Percentiles rank a stretch among this genome's conserved stretches.
Conservation (phyloP, 1,140 invertebrate genomes). For the Lysiphlebus fabarum region DNA sequence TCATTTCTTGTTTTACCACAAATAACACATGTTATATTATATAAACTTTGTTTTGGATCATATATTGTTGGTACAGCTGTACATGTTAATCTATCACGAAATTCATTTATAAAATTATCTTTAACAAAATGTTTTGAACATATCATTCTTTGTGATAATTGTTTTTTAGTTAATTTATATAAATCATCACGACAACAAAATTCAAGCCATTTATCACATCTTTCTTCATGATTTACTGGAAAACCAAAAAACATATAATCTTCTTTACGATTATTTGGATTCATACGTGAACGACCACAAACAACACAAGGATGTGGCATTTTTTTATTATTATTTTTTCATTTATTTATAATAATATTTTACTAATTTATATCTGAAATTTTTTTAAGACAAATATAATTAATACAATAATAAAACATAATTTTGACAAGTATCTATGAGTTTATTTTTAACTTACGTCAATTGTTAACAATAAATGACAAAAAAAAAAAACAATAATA, state of each 20-base stretch:
- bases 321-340: conserved; percentile 22
- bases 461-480: too few relatives aligned
- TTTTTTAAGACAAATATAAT: too few relatives aligned
- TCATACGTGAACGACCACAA: conserved; percentile 53
- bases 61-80: conserved; percentile 49
- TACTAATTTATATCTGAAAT: too few relatives aligned
- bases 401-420: too few relatives aligned
- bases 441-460: too few relatives aligned
- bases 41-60: conserved; percentile 51
- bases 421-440: too few relatives aligned
- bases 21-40: conserved; percentile 51
- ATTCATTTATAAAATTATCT: conserved; percentile 49
- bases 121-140: conserved; percentile 51
- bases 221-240: conserved; percentile 48
- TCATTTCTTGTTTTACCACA: conserved; percentile 44
- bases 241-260: conserved; percentile 54
- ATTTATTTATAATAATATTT: too few relatives aligned
- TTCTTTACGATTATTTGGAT: conserved; percentile 50
- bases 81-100: conserved; percentile 45
- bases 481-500: too few relatives aligned
- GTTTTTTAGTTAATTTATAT: conserved; percentile 50
- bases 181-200: conserved; percentile 52
- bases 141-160: conserved; percentile 51
- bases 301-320: conserved; percentile 55
- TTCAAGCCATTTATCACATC: conserved; percentile 51